Conservation (phyloP, 2,113 vertebrate species). For the Sinocyclocheilus anophthalmus region DNA sequence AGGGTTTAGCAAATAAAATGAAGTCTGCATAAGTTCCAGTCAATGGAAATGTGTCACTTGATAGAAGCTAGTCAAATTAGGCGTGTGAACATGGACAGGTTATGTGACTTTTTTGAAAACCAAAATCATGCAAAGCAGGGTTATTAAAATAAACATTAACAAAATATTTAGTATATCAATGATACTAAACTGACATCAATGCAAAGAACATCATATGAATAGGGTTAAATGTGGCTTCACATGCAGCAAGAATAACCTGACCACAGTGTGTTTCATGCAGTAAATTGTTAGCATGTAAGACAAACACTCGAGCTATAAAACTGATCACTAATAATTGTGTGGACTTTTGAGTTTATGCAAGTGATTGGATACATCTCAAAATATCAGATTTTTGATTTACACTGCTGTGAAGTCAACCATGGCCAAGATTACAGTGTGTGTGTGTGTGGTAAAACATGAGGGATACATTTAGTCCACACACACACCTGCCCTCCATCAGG, state of each 20-base stretch:
- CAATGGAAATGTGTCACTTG: not conserved
- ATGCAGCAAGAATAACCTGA: too few relatives aligned
- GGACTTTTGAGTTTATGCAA: too few relatives aligned
- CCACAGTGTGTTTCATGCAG: too few relatives aligned
- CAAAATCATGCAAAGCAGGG: not conserved
- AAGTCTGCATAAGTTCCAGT: too few relatives aligned
- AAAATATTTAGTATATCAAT: too few relatives aligned
- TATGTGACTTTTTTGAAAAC: not conserved
- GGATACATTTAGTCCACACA: not conserved
- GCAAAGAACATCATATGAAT: too few relatives aligned
- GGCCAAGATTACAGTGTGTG: not conserved
- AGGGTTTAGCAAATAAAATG: too few relatives aligned
- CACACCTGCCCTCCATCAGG: not conserved
- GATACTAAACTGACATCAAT: too few relatives aligned
- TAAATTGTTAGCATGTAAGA: too few relatives aligned
- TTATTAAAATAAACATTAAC: not conserved
- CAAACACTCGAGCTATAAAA: too few relatives aligned
- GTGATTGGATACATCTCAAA: not conserved
- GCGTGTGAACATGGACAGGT: not conserved
- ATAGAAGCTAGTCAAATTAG: slow-evolving; percentile 4
- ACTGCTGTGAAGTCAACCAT: not conserved
- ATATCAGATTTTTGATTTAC: not conserved
- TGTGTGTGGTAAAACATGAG: not conserved
- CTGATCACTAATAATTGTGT: too few relatives aligned
- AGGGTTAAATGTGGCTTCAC: too few relatives aligned